phyloP scores from a whole-genome alignment of 2,888 invertebrate species.

The Hirudinaria manillensis region DNA sequence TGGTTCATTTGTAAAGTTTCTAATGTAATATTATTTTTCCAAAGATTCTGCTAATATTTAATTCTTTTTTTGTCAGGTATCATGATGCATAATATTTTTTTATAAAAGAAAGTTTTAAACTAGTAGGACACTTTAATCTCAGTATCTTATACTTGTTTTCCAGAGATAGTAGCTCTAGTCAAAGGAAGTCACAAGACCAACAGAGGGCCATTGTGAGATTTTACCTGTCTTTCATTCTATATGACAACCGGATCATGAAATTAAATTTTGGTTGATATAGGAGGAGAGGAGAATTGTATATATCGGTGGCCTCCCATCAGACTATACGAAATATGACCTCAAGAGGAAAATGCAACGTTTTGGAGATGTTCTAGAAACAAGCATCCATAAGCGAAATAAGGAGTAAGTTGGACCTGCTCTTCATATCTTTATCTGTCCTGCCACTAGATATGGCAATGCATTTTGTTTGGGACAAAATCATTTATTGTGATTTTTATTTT shows the following conservation, averaged over 20 bases:
- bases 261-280: constrained; percentile 37
- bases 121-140: not conserved
- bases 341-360: constrained; percentile 68
- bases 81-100: not conserved
- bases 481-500: not conserved
- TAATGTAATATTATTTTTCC: no score
- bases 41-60: no score
- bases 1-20: no score
- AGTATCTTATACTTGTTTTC: not conserved
- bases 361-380: constrained; percentile 74
- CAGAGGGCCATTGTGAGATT: not conserved
- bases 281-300: constrained; percentile 82
- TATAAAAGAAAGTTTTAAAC: not conserved
- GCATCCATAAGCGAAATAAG: constrained; percentile 70
- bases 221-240: not conserved
- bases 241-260: not conserved
- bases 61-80: not conserved
- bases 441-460: not conserved
- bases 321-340: constrained; percentile 67
- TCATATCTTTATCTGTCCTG: not conserved
- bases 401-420: constrained; percentile 60
- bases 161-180: not conserved
- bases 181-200: not conserved
- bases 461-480: not conserved
- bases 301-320: constrained; percentile 72